phyloP scores from a whole-genome alignment of 2,888 invertebrate genomes.

The Drosophila mettleri region DNA sequence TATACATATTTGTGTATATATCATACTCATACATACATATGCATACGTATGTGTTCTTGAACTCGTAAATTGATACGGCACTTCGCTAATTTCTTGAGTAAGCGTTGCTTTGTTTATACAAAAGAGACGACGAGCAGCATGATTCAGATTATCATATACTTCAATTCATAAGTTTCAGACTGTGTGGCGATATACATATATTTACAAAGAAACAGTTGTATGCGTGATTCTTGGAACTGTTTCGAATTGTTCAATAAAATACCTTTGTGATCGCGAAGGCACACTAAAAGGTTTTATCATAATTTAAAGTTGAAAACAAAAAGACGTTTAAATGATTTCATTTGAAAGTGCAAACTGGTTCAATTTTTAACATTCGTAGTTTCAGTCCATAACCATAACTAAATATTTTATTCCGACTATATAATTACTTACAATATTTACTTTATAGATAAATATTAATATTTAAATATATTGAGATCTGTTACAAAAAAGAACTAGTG shows the following conservation, averaged over 20 bases:
- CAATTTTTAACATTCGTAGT: neutral
- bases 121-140: constrained; percentile 45
- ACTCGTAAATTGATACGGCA: constrained; percentile 60
- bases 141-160: constrained; percentile 58
- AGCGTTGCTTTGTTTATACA: constrained; percentile 62
- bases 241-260: constrained; percentile 22
- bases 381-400: neutral
- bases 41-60: constrained; percentile 12
- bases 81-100: constrained; percentile 62
- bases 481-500: constrained; percentile 1
- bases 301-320: too few species aligned
- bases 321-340: neutral
- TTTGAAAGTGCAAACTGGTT: neutral
- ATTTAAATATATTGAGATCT: neutral
- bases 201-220: neutral
- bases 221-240: neutral
- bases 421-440: neutral
- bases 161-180: constrained; percentile 47
- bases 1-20: neutral
- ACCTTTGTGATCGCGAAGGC: too few species aligned
- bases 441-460: neutral
- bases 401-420: neutral
- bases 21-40: neutral
- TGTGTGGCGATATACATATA: neutral
- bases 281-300: neutral